phyloP scores from a whole-genome alignment of 1,140 invertebrate genomes.

The Atopsyche davidsoni region DNA sequence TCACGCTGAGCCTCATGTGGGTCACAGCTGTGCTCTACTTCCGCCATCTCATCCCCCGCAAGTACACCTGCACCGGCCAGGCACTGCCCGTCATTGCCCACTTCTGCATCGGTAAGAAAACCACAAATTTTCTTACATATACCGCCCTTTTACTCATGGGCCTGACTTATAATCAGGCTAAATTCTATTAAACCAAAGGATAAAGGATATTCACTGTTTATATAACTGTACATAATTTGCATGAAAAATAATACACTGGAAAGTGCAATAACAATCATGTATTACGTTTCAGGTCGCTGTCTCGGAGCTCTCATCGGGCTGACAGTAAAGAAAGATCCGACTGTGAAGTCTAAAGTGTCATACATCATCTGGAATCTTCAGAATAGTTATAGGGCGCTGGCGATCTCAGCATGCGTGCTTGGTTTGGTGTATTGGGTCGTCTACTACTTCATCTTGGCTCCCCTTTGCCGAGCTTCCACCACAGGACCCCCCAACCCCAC shows the following conservation, averaged over 20 bases:
- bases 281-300: constrained; percentile 50
- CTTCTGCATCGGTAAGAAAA: constrained; percentile 63
- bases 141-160: too few relatives aligned
- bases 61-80: constrained; percentile 75
- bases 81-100: constrained; percentile 74
- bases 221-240: too few relatives aligned
- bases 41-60: constrained; percentile 70
- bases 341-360: constrained; percentile 34
- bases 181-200: too few relatives aligned
- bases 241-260: too few relatives aligned
- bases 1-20: constrained; percentile 78
- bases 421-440: constrained; percentile 60
- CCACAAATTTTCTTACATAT: neutral
- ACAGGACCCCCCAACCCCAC: constrained; percentile 46
- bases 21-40: constrained; percentile 77
- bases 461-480: constrained; percentile 58
- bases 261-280: constrained; percentile 6
- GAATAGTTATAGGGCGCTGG: constrained; percentile 53
- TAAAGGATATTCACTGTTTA: too few relatives aligned
- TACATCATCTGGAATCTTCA: too few relatives aligned
- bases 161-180: too few relatives aligned
- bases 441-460: constrained; percentile 66
- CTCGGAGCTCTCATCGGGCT: constrained; percentile 59
- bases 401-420: constrained; percentile 55
- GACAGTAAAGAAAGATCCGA: constrained; percentile 41